Conservation (phyloP, 2,888 invertebrate genomes). For the Arrhopalites spinosus region DNA sequence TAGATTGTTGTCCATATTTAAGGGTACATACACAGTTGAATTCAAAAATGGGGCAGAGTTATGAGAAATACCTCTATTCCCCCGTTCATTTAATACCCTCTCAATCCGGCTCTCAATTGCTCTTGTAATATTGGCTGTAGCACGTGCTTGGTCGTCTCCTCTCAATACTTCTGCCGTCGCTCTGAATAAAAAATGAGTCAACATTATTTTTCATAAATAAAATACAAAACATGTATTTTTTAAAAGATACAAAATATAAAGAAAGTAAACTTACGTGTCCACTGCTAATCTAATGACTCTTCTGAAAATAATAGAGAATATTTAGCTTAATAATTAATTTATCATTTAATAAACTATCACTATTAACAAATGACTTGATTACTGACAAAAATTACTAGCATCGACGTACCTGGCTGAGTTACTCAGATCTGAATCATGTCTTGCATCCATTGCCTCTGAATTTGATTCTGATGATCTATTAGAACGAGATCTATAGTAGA, state of each 20-base stretch:
- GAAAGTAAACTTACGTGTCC: conserved; percentile 36
- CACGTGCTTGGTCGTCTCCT: conserved; percentile 8
- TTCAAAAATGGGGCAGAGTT: conserved; percentile 29
- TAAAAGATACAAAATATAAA: too few species aligned
- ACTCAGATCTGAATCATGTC: conserved; percentile 1
- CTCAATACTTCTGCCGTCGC: conserved; percentile 24
- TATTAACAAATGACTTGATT: too few species aligned
- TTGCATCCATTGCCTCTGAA: background rate
- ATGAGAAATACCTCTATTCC: conserved; percentile 44
- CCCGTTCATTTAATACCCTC: conserved; percentile 53
- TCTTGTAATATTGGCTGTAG: conserved; percentile 38
- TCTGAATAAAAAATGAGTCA: background rate
- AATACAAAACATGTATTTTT: conserved; percentile 16
- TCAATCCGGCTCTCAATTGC: conserved; percentile 55
- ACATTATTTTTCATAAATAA: background rate
- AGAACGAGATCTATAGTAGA: background rate
- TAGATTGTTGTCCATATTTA: background rate
- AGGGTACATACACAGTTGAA: background rate
- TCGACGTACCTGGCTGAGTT: conserved; percentile 13
- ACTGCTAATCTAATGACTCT: conserved; percentile 51
- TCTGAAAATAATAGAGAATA: too few species aligned
- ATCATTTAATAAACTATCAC: too few species aligned
- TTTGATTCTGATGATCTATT: background rate
- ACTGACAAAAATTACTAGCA: too few species aligned
- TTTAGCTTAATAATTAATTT: too few species aligned